Base-by-base conservation (phyloP, 1,140 invertebrate genomes). In the Onthophagus taurus region DNA sequence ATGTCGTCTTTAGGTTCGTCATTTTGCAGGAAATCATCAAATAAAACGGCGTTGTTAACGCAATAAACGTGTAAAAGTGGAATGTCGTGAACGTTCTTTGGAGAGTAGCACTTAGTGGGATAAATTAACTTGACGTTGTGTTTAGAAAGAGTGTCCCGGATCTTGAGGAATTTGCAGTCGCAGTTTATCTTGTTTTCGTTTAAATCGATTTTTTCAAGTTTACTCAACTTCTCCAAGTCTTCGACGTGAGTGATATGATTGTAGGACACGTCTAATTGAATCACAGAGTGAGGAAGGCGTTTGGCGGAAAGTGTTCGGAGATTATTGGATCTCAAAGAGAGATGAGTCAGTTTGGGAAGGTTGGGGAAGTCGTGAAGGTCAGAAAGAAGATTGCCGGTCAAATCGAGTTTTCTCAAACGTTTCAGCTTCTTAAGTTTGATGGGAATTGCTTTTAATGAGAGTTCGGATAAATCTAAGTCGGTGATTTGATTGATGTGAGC, bases 241-340 rank as follows among this genome's bases (percentile, higher is more conserved):
- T 5, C 12, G 11, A 46, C 12, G 3, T 16, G 16, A 16, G 29
- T 35, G 29, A 77, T 65, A 19, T 69, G 58, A 60, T 77, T 77
- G 45, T 74, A 66, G 46, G 73, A 70, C 60, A 78, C 63, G 58
- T 78, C 72, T 53, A 78, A 62, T 24, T 71, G 67, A 58, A 72
- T 70, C 45, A 78, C 56, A 53, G 71, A 70, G 45, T 60, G 64
- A 11, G 76, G 75, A 50, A 78, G 54, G 51, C 67, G 58, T 12
- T 54, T 41, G 13, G 74, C 53, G 49, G 70, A 68, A n/a, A 69
- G 53, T 11, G 61, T 65, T 51, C 66, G 64, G 44, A 78, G 59
- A 31, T 64, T 66, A 53, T 77, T 78, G 35, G 71, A 65, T 14
- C 70, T 71, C 14, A 76, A 54, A 54, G 70, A 72, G 11, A 78